Percentiles rank a stretch among this genome's conserved stretches.
These are phyloP conservation scores for Microplitis manilae DNA, from an alignment of 2,888 invertebrate genomes.

Conservation along the genomic window DNA sequence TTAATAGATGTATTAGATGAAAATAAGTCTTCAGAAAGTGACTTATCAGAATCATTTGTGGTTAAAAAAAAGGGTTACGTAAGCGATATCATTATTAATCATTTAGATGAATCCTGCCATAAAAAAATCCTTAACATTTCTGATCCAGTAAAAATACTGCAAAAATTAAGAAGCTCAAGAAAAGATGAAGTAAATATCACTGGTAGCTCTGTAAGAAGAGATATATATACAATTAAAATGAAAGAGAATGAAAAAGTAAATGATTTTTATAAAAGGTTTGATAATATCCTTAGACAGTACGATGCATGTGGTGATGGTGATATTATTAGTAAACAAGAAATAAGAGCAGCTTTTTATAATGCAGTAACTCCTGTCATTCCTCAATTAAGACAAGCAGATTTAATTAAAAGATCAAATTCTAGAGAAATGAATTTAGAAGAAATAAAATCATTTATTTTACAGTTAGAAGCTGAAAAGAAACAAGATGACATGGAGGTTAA, in stretches of 20 bases:
- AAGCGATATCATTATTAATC: conserved; percentile 1
- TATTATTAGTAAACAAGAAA: conserved; percentile 29
- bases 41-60: not conserved
- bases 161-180: not conserved
- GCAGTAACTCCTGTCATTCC: conserved; percentile 42
- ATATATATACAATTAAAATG: conserved; percentile 35
- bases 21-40: not conserved
- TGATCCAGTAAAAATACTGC: not conserved
- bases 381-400: conserved; percentile 18
- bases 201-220: conserved; percentile 43
- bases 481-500: not conserved
- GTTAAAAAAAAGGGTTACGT: not conserved
- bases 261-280: conserved; percentile 29
- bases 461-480: conserved; percentile 31
- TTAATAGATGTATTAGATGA: conserved; percentile 7
- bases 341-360: conserved; percentile 45
- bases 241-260: conserved; percentile 11
- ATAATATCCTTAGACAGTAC: conserved; percentile 6
- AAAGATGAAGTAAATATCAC: conserved; percentile 41
- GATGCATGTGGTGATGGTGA: not conserved
- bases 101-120: not conserved
- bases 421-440: conserved; percentile 20
- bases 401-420: not conserved
- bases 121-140: not conserved
- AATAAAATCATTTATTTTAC: conserved; percentile 33